Percentiles rank a stretch among this genome's conserved stretches.
Conservation (phyloP, 2,113 vertebrate species). For the Platichthys flesus region DNA sequence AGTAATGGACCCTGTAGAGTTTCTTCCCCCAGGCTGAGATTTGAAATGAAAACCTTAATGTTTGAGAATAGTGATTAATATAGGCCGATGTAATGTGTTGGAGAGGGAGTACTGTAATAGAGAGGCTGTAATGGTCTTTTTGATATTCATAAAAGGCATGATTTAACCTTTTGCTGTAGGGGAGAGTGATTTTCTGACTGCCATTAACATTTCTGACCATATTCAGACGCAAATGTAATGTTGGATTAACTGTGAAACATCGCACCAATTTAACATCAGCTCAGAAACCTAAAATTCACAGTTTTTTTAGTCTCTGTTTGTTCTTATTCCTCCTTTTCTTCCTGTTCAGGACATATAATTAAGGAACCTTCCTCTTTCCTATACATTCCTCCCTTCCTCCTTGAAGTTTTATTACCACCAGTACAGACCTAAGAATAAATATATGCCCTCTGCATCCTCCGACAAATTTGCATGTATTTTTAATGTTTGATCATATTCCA, state of each 20-base stretch:
- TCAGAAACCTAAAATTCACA: not conserved
- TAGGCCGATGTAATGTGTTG: not conserved
- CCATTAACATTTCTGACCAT: not conserved
- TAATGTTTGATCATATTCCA: constrained; percentile 16
- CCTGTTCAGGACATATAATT: constrained; percentile 34
- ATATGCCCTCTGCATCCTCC: not conserved
- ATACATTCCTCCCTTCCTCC: constrained; percentile 1
- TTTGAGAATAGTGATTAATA: constrained; percentile 8
- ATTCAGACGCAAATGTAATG: not conserved
- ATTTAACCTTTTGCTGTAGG: constrained; percentile 33
- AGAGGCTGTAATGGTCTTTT: constrained; percentile 17
- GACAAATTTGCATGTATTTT: constrained; percentile 9
- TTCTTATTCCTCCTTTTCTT: not conserved
- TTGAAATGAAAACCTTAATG: constrained; percentile 30
- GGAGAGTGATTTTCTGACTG: not conserved
- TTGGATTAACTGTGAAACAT: not conserved
- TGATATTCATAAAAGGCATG: constrained; percentile 59
- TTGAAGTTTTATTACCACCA: constrained; percentile 12
- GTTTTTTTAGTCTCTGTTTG: no score
- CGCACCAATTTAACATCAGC: not conserved
- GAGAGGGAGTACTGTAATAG: not conserved
- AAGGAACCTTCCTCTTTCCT: not conserved
- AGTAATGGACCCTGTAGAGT: constrained; percentile 27
- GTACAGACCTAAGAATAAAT: not conserved
- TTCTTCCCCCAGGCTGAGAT: not conserved